Evolutionary conservation across 2,797 vertebrate genomes (phyloP).

Genomic region (Chaetodon trifasciatus): DNA sequence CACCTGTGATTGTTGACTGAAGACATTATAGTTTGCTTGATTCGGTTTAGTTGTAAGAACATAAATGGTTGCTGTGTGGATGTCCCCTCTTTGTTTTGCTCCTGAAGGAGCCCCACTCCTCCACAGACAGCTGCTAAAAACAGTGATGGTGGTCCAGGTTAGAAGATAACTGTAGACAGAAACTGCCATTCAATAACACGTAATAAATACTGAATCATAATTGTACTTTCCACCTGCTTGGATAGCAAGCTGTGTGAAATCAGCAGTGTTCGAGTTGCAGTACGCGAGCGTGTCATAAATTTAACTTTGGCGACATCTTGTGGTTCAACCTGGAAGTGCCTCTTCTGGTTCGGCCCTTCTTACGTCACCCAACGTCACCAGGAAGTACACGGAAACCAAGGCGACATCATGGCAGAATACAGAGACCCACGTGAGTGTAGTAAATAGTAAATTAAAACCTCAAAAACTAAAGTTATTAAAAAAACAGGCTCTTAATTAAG

Average conservation of each 20-base stretch:
- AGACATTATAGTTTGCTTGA: too few relatives aligned
- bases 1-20: too few relatives aligned
- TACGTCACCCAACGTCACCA: slow-evolving; percentile 71
- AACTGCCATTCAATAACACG: too few relatives aligned
- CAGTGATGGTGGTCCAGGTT: too few relatives aligned
- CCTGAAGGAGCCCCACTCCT: too few relatives aligned
- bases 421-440: slow-evolving; percentile 82
- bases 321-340: slow-evolving; percentile 1
- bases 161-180: too few relatives aligned
- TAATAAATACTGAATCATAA: not conserved
- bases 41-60: too few relatives aligned
- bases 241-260: not conserved
- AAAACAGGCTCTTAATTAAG: accelerated
- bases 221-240: not conserved
- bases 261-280: not conserved
- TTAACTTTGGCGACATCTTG: slow-evolving; percentile 61
- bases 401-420: slow-evolving; percentile 82
- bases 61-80: too few relatives aligned
- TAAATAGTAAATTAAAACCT: slow-evolving; percentile 23
- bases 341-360: accelerated
- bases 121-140: too few relatives aligned
- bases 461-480: accelerated
- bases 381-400: slow-evolving; percentile 72
- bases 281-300: not conserved
- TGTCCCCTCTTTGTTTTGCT: too few relatives aligned